Conservation (phyloP, 2,113 vertebrate species). For the Ovibos moschatus region DNA sequence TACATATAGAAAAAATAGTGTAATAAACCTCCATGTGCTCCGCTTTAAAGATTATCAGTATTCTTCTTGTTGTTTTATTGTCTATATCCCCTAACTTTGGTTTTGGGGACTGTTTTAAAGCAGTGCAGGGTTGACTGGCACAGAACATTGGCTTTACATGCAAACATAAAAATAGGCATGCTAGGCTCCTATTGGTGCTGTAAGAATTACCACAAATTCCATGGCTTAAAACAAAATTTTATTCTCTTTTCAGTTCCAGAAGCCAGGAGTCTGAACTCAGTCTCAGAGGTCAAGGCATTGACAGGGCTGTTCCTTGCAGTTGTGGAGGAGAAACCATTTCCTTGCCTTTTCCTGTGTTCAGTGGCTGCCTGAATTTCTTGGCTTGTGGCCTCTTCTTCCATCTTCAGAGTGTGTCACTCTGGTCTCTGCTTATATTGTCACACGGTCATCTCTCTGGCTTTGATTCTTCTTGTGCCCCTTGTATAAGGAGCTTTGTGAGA, state of each 20-base stretch:
- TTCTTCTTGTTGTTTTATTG: not conserved
- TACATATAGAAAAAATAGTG: not conserved
- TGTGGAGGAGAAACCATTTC: not conserved
- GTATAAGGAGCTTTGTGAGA: not conserved
- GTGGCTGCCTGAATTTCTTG: not conserved
- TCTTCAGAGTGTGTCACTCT: not conserved
- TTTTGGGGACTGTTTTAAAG: not conserved
- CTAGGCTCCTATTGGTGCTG: not conserved
- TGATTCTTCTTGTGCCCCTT: not conserved
- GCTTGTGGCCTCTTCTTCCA: not conserved
- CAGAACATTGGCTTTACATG: not conserved
- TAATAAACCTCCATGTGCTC: not conserved
- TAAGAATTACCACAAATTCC: not conserved
- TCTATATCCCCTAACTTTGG: not conserved
- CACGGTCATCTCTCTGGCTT: not conserved
- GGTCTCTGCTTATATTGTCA: not conserved
- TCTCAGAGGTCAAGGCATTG: not conserved
- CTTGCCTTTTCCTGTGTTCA: not conserved
- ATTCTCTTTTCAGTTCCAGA: not conserved
- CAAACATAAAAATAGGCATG: not conserved
- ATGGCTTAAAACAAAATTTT: not conserved
- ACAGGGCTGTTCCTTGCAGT: not conserved
- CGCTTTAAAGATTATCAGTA: not conserved
- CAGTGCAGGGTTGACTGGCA: not conserved
- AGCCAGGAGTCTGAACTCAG: not conserved